phyloP scores from a whole-genome alignment of 2,797 vertebrate species.

The Schizopygopsis malacanthus region DNA sequence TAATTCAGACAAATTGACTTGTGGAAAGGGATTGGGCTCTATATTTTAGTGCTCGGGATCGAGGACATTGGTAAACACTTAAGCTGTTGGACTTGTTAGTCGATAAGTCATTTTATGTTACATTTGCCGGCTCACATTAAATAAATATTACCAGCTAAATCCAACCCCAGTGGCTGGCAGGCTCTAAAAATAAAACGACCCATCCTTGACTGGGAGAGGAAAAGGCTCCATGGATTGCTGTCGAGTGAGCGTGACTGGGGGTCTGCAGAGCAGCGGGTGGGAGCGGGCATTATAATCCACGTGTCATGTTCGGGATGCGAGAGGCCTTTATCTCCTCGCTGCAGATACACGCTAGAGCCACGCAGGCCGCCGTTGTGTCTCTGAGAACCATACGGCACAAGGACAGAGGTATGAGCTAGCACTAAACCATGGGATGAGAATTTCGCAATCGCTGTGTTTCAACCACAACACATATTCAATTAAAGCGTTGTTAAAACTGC shows the following conservation, averaged over 20 bases:
- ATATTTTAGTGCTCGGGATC: background rate
- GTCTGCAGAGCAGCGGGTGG: constrained; percentile 29
- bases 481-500: background rate
- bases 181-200: constrained; percentile 43
- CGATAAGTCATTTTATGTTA: constrained; percentile 32
- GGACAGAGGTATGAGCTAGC: constrained; percentile 1
- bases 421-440: constrained; percentile 15
- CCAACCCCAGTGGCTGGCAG: constrained; percentile 16
- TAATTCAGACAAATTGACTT: constrained; percentile 35
- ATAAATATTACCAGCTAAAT: constrained; percentile 42
- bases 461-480: constrained; percentile 22
- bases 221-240: constrained; percentile 20
- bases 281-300: constrained; percentile 23
- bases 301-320: constrained; percentile 20
- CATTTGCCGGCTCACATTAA: constrained; percentile 20
- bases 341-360: constrained; percentile 20
- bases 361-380: background rate
- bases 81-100: constrained; percentile 13
- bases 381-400: background rate
- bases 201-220: constrained; percentile 35
- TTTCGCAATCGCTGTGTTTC: background rate
- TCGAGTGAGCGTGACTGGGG: constrained; percentile 20
- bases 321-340: constrained; percentile 37
- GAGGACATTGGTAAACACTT: constrained; percentile 10
- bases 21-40: background rate